A percentile compares a stretch with the other conserved stretches of the same genome.
Conservation (phyloP, 2,113 vertebrate species). For the Anguilla rostrata region DNA sequence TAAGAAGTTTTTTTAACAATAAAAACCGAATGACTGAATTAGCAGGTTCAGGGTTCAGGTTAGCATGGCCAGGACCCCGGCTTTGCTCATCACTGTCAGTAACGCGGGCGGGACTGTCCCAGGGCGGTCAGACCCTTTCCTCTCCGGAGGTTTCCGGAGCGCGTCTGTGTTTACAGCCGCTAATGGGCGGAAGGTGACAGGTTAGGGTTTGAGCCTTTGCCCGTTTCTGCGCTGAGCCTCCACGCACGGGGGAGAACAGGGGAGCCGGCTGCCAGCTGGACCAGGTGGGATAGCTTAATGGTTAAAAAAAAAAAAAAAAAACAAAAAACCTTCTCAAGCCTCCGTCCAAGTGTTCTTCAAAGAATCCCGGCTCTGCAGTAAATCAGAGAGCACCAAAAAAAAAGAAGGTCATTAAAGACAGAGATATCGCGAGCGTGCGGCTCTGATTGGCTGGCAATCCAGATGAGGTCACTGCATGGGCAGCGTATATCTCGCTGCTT, state of each 20-base stretch:
- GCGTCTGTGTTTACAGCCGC: not conserved
- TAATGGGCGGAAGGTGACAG: not conserved
- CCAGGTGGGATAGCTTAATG: constrained; percentile 6
- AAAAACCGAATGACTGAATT: too few species aligned
- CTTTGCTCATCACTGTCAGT: not conserved
- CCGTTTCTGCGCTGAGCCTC: not conserved
- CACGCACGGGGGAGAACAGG: not conserved
- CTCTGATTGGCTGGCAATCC: not conserved
- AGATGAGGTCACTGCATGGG: not conserved
- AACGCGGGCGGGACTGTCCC: not conserved
- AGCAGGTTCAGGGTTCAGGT: too few species aligned
- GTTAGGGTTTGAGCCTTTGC: not conserved
- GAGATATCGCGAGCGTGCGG: not conserved
- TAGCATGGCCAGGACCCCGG: not conserved
- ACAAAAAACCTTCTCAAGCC: not conserved
- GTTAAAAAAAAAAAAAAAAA: not conserved
- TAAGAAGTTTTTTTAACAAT: too few species aligned
- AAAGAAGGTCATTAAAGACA: constrained; percentile 1
- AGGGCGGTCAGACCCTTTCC: not conserved
- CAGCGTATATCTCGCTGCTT: not conserved
- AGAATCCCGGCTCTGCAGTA: not conserved
- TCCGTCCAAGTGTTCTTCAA: constrained; percentile 1
- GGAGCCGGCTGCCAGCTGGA: not conserved
- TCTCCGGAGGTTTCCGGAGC: not conserved
- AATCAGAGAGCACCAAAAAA: not conserved